Base-by-base conservation (phyloP, 2,888 invertebrate genomes). In the Empis livida region DNA sequence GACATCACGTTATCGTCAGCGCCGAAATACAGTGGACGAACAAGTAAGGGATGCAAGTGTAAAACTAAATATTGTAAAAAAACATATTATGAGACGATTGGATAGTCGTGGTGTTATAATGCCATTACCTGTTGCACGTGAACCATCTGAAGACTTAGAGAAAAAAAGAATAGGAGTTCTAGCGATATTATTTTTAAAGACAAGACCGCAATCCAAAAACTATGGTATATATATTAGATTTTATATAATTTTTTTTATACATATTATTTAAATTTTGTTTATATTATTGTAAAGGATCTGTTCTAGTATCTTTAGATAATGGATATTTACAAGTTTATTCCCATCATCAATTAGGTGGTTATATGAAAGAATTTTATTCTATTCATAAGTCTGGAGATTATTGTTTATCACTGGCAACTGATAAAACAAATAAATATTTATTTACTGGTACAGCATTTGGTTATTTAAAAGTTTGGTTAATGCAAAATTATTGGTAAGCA, bases 281-380 rank as follows among this genome's bases (percentile, higher is more conserved):
- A 37, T 41, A 20, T 9, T 46, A 14, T 37, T 46, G 44, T 49
- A 43, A 62, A 70, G 89, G 84, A 10, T 80, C 81, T 1, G 67
- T 90, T 11, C 64, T 88, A 45, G 73, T 88, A 1, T 74, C 84
- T 0, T 66, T 89, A 51, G 84, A 84, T 60, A 84, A 83, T 54
- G 90, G 90, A 1, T 71, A 75, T 48, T 72, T 87, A 50, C 84
- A 90, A 69, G 75, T 82, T 20, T 91, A 89, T 84, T 87, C 87
- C 15, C 83, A 88, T 64, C 84, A 87, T 64, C 74, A 80, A 37
- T 76, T 75, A 13, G 85, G 84, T 11, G 84, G 84, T 9, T 80
- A 78, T 63, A 68, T 85, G 47, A 77, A 76, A 27, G 73, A 81
- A 23, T 90, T 88, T 66, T 74, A 71, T 39, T 82, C 79, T 5